Conservation (phyloP, 2,888 invertebrate genomes). For the Creontiades dilutus region DNA sequence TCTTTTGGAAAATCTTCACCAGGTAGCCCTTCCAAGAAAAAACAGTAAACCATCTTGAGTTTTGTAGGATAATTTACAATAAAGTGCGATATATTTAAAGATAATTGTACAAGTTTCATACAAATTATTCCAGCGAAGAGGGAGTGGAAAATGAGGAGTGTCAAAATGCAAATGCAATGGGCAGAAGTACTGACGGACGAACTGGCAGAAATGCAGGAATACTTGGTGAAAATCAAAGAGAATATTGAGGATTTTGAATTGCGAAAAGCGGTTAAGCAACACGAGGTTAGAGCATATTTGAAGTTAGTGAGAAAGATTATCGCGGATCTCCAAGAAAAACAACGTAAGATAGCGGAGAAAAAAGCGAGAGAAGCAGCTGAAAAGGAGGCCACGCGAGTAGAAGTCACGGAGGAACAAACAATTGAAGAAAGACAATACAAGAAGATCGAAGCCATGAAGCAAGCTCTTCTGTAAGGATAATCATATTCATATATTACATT, state of each 20-base stretch:
- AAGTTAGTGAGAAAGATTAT: background rate
- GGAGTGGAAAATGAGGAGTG: constrained; percentile 44
- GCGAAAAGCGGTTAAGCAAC: constrained; percentile 42
- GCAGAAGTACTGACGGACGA: constrained; percentile 24
- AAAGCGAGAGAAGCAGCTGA: background rate
- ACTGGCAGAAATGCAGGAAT: background rate
- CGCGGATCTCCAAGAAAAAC: background rate
- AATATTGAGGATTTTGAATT: constrained; percentile 47
- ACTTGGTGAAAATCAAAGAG: constrained; percentile 46
- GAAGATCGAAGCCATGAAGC: background rate
- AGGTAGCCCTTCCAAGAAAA: too few relatives aligned
- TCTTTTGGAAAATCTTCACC: too few relatives aligned
- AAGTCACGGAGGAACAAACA: background rate
- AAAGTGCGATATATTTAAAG: too few relatives aligned
- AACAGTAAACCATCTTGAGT: too few relatives aligned
- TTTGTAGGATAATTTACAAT: too few relatives aligned
- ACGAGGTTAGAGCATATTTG: constrained; percentile 5
- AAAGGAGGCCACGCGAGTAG: background rate
- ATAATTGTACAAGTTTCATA: too few relatives aligned
- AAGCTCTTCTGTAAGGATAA: background rate
- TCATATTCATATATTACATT: background rate
- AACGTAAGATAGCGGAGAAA: background rate
- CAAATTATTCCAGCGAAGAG: background rate
- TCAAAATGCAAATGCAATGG: constrained; percentile 50
- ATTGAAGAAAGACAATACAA: constrained; percentile 34